Evolutionary conservation across 1,140 invertebrate species (phyloP), one percentile per base, ranked within the genome.

Genomic region (Bicyclus anynana): DNA sequence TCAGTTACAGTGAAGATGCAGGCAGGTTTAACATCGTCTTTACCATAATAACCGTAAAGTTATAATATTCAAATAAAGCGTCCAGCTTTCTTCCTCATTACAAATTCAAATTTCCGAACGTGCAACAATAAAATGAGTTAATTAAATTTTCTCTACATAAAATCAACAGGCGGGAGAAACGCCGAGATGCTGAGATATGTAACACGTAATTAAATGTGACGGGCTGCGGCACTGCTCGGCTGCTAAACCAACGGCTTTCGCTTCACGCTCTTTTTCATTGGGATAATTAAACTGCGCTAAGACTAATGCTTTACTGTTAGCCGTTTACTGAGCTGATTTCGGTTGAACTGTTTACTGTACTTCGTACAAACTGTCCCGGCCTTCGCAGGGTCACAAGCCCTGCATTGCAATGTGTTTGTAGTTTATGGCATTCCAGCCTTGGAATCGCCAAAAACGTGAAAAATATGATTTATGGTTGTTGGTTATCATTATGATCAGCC

Each of bases 261-360:
- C 52, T 54, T 60, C 58, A 60, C 58, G 58, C 46, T 60, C 58
- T 60, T 53, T 53, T 59, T 60, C 52, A 50, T 54, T 50, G 53
- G 37, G 52, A 54, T 60, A 60, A 60, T 60, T 60, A 60, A 44
- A 44, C 35, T n/a, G 23, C 5, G 27, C 27, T 29, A 59, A 57
- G 29, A 52, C 48, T 40, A 44, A 47, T 35, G 38, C 48, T 58
- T 26, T 27, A 47, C 44, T 47, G 44, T 47, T 47, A 47, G 1
- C 18, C 42, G 21, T 12, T 18, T 44, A 20, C 10, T 44, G 21
- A 12, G 29, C 29, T n/a, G 29, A 29, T 33, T 33, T 35, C n/a
- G 10, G 10, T 33, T 3, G 29, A 12, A 10, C 4, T 33, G n/a
- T 33, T 12, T 1, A 12, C 29, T 33, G 1, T 27, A 12, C 2